phyloP scores from a whole-genome alignment of 2,888 invertebrate genomes.

The Ochropacha duplaris region DNA sequence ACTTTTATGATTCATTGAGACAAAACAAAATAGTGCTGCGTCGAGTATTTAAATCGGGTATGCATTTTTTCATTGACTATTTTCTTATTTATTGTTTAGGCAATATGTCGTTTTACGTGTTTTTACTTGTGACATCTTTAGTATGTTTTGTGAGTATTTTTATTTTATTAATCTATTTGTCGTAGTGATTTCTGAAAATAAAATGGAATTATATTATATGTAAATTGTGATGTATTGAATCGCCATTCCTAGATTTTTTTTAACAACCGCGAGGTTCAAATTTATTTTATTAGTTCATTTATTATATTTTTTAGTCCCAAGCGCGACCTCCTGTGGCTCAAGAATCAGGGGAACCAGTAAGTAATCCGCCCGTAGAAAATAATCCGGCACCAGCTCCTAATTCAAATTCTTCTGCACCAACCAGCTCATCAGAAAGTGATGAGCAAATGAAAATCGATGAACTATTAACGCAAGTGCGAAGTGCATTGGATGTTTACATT shows the following conservation, averaged over 20 bases:
- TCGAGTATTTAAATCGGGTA: slow-evolving; percentile 5
- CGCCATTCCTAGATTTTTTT: too few relatives aligned
- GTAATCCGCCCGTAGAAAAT: neutral
- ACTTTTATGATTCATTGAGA: slow-evolving; percentile 36
- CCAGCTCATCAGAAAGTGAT: slow-evolving; percentile 4
- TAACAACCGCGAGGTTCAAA: too few relatives aligned
- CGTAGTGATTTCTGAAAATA: too few relatives aligned
- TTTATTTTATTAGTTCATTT: too few relatives aligned
- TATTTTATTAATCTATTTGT: neutral
- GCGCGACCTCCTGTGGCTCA: neutral
- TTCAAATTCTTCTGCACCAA: slow-evolving; percentile 13
- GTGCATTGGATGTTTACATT: slow-evolving; percentile 17
- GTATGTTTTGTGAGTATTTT: slow-evolving; percentile 45
- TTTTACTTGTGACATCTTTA: slow-evolving; percentile 32
- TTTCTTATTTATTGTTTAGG: slow-evolving; percentile 7
- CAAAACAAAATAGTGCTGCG: slow-evolving; percentile 11
- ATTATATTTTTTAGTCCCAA: neutral
- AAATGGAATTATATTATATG: too few relatives aligned
- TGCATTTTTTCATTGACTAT: slow-evolving; percentile 8
- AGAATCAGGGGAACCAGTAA: neutral
- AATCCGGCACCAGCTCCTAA: slow-evolving; percentile 2
- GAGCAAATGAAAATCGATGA: slow-evolving; percentile 3
- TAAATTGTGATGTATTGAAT: too few relatives aligned
- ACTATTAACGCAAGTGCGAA: slow-evolving; percentile 13
- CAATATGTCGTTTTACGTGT: slow-evolving; percentile 38